Evolutionary conservation across 2,797 vertebrate genomes (phyloP).

Genomic region (Acanthurus tractus): DNA sequence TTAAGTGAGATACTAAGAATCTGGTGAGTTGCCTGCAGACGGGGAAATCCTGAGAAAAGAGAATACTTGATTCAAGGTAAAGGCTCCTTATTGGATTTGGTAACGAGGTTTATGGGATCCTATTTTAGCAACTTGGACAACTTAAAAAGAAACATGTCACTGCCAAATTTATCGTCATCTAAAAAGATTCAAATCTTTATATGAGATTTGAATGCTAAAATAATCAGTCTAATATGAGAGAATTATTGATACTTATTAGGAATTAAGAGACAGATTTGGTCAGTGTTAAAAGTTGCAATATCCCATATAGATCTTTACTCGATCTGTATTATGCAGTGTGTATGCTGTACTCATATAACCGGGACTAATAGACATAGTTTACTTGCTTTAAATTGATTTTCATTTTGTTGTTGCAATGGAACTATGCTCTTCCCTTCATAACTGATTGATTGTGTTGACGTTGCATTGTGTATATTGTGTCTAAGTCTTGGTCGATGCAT

Average conservation of each 20-base stretch:
- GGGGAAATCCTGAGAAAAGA: neutral
- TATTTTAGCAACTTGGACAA: conserved; percentile 2
- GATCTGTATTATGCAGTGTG: neutral
- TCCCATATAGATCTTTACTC: neutral
- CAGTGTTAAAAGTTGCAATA: neutral
- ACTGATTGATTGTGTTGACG: no score
- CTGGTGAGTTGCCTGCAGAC: conserved; percentile 6
- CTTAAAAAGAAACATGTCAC: no score
- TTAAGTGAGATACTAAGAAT: neutral
- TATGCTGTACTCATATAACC: neutral
- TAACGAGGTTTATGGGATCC: conserved; percentile 25
- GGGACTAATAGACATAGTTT: neutral
- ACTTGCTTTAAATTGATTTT: no score
- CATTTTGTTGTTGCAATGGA: no score
- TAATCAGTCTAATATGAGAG: neutral
- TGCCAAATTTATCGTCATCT: neutral
- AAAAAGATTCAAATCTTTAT: neutral
- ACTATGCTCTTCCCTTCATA: no score
- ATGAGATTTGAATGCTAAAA: no score
- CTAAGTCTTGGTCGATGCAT: no score
- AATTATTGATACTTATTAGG: neutral
- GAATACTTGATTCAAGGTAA: neutral
- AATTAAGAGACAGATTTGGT: conserved; percentile 14
- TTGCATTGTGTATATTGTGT: no score
- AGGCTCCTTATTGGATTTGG: conserved; percentile 33